Percentiles rank a stretch among this genome's conserved stretches.
Conservation (phyloP, 2,113 vertebrate genomes). For the Oceanites oceanicus region DNA sequence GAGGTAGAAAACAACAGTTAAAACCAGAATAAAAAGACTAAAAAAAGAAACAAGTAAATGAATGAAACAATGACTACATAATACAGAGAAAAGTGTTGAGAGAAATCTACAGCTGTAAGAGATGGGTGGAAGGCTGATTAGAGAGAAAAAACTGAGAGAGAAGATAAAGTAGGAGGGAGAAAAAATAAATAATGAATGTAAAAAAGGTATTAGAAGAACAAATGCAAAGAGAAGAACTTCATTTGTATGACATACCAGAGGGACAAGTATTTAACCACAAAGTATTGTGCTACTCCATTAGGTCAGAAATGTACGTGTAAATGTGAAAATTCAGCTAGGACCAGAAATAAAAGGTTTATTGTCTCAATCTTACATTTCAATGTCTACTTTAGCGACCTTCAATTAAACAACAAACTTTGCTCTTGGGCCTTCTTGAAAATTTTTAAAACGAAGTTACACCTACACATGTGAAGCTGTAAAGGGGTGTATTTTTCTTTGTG, state of each 20-base stretch:
- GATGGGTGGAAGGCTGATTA: neutral
- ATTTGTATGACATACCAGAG: neutral
- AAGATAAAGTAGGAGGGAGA: neutral
- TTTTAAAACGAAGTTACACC: neutral
- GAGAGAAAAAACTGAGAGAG: neutral
- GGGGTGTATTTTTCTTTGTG: neutral
- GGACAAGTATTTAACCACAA: neutral
- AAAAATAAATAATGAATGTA: neutral
- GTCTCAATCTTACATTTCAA: neutral
- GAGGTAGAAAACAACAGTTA: neutral
- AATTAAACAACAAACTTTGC: neutral
- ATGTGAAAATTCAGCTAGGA: neutral
- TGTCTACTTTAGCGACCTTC: neutral
- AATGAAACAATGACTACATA: neutral
- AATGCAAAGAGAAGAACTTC: neutral
- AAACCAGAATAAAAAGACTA: neutral
- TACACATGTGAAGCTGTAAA: neutral
- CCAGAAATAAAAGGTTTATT: neutral
- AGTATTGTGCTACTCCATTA: neutral
- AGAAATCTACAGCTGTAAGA: neutral
- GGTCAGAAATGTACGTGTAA: neutral
- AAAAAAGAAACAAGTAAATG: neutral
- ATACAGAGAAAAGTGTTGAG: neutral
- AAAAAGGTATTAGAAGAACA: neutral
- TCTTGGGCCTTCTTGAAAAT: neutral